phyloP scores from a whole-genome alignment of 1,140 invertebrate genomes.

The Meloidogyne exigua region DNA sequence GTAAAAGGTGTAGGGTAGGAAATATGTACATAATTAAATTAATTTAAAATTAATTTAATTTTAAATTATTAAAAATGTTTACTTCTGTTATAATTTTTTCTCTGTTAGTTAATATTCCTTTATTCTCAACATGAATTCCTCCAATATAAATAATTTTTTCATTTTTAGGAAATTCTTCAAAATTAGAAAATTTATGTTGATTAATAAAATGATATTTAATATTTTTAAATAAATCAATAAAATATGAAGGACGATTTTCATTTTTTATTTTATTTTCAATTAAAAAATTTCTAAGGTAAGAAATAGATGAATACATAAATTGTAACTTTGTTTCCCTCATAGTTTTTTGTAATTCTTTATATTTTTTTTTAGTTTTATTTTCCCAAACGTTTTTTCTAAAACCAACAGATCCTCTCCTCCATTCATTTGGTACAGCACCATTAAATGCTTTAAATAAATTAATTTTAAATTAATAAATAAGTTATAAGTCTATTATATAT shows the following conservation, averaged over 20 bases:
- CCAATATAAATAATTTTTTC: not conserved
- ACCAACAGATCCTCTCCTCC: too few species aligned
- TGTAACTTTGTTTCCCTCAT: too few species aligned
- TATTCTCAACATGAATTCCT: not conserved
- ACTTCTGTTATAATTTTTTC: not conserved
- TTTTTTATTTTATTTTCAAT: not conserved
- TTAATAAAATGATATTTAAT: conserved; percentile 6
- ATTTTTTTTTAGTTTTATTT: too few species aligned
- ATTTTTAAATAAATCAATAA: not conserved
- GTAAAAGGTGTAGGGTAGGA: not conserved
- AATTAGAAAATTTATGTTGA: not conserved
- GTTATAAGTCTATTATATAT: too few species aligned
- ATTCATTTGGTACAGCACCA: too few species aligned
- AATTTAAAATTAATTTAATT: not conserved
- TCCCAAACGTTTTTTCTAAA: too few species aligned
- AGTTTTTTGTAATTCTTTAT: too few species aligned
- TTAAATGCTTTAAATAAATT: too few species aligned
- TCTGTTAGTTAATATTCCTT: not conserved
- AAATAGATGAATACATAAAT: too few species aligned
- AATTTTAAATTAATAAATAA: too few species aligned
- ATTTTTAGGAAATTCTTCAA: not conserved
- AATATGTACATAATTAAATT: not conserved
- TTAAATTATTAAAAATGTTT: not conserved
- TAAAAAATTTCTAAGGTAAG: too few species aligned
- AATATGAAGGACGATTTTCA: not conserved